These are phyloP conservation scores for Drosophila repleta DNA, from an alignment of 1,140 invertebrate species.

Conservation along the genomic window DNA sequence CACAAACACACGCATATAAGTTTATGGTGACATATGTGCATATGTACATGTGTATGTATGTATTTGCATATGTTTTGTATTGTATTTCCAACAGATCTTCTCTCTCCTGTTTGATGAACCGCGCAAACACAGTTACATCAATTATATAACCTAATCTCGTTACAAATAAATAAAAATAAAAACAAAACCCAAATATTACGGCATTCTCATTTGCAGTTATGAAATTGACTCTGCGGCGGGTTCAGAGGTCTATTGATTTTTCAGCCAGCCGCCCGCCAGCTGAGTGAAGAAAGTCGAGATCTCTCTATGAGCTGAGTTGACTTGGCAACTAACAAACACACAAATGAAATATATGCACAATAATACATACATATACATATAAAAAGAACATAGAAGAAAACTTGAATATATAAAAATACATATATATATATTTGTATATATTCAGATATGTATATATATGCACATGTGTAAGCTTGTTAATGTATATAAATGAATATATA, in stretches of 20 bases:
- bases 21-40: slow-evolving; percentile 4
- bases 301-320: not conserved
- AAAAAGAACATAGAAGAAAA: not conserved
- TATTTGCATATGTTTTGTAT: slow-evolving; percentile 30
- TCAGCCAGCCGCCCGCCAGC: not conserved
- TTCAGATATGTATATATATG: not conserved
- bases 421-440: not conserved
- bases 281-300: not conserved
- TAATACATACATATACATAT: not conserved
- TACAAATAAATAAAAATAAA: slow-evolving; percentile 43
- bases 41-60: slow-evolving; percentile 9
- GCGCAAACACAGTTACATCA: slow-evolving; percentile 50
- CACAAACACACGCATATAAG: slow-evolving; percentile 6
- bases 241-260: slow-evolving; percentile 11
- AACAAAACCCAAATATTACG: slow-evolving; percentile 11
- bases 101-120: slow-evolving; percentile 48
- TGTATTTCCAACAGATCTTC: slow-evolving; percentile 41
- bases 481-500: not conserved
- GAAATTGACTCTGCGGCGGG: slow-evolving; percentile 15
- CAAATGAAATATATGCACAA: not conserved
- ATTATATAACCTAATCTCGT: slow-evolving; percentile 56
- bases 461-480: not conserved
- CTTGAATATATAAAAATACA: not conserved
- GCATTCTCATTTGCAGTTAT: slow-evolving; percentile 23
- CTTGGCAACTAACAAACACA: slow-evolving; percentile 2